These are phyloP conservation scores for Pleuronectes platessa DNA, from an alignment of 2,113 vertebrate species.

Conservation along the genomic window DNA sequence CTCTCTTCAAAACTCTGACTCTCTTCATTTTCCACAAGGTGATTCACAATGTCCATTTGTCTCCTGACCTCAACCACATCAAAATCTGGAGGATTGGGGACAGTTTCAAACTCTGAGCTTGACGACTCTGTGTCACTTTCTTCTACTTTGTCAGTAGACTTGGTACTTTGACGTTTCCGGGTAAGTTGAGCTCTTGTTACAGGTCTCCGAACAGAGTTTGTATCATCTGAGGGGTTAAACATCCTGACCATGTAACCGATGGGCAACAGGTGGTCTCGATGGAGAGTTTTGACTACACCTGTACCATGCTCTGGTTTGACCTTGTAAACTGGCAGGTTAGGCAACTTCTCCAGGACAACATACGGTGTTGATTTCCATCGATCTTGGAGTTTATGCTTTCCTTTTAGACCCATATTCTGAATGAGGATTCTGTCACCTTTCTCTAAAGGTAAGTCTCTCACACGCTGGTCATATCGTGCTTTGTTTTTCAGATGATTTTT, in stretches of 20 bases:
- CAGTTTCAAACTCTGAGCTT: not conserved
- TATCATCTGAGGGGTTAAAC: not conserved
- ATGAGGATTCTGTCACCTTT: not conserved
- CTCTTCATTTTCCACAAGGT: not conserved
- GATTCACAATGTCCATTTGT: not conserved
- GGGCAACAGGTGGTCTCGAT: conserved; percentile 3
- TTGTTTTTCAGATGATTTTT: conserved; percentile 1
- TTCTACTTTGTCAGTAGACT: not conserved
- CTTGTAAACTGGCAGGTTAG: not conserved
- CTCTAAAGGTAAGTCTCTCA: not conserved
- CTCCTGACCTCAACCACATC: not conserved
- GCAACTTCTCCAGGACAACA: conserved; percentile 4
- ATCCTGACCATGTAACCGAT: conserved; percentile 10
- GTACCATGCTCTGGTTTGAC: too few species aligned
- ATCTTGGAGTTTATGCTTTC: not conserved
- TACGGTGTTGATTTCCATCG: not conserved
- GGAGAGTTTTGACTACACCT: too few species aligned
- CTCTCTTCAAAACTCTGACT: too few species aligned
- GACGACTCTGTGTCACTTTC: conserved; percentile 3
- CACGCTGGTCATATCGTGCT: conserved; percentile 3
- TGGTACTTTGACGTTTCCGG: not conserved
- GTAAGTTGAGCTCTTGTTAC: not conserved
- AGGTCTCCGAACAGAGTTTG: not conserved
- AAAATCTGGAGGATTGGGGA: not conserved
- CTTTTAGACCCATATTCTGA: not conserved